Percentiles rank a stretch among this genome's conserved stretches.
These are phyloP conservation scores for Corythornis cristatus DNA, from an alignment of 2,113 vertebrate species.

Conservation along the genomic window DNA sequence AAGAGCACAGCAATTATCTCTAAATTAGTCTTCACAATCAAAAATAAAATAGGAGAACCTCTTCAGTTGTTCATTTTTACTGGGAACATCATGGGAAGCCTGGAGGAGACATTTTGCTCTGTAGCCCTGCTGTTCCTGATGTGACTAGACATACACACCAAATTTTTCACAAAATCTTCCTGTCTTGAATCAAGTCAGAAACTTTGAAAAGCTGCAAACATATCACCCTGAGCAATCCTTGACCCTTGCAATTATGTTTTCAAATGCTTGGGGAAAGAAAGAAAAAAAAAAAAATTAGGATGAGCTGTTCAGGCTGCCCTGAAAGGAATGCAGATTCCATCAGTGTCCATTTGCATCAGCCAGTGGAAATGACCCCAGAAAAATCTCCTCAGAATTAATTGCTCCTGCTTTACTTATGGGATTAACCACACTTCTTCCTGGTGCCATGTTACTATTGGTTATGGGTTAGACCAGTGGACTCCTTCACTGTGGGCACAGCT, in stretches of 20 bases:
- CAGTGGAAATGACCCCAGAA: slow-evolving; percentile 55
- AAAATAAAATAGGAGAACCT: background rate
- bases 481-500: background rate
- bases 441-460: background rate
- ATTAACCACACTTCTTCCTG: background rate
- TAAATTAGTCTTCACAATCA: background rate
- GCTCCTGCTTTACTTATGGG: background rate
- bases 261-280: background rate
- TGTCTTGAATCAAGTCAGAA: slow-evolving; percentile 21
- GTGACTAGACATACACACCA: background rate
- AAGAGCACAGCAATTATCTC: background rate
- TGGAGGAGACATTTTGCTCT: background rate
- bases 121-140: background rate
- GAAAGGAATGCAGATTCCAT: slow-evolving; percentile 52
- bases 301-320: slow-evolving; percentile 30
- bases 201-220: background rate
- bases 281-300: background rate
- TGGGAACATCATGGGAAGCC: background rate
- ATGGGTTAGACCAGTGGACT: background rate
- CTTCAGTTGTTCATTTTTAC: background rate
- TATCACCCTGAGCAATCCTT: slow-evolving; percentile 19
- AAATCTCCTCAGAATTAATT: slow-evolving; percentile 7
- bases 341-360: slow-evolving; percentile 44
- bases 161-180: background rate
- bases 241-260: slow-evolving; percentile 2